These are phyloP conservation scores for Molothrus ater DNA, from an alignment of 2,797 vertebrate genomes.

Conservation along the genomic window DNA sequence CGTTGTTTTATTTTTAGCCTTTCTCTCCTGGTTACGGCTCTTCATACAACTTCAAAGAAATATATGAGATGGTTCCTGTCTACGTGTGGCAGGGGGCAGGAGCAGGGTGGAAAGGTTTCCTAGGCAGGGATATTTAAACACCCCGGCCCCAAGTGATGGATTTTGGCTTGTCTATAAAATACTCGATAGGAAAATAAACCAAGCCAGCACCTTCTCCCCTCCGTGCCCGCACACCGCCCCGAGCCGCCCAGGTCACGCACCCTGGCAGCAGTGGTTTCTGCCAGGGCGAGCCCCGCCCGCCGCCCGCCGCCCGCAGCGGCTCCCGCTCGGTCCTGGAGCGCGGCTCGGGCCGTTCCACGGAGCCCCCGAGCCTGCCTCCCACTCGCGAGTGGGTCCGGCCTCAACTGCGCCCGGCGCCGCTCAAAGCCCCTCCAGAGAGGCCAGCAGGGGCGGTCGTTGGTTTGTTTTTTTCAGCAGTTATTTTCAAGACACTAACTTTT, in stretches of 20 bases:
- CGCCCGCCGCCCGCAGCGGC: neutral
- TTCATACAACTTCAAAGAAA: conserved; percentile 10
- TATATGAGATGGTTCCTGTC: neutral
- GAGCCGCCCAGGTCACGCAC: neutral
- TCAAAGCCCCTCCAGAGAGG: neutral
- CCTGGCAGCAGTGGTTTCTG: neutral
- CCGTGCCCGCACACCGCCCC: neutral
- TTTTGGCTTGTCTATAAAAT: conserved; percentile 7
- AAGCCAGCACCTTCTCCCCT: neutral
- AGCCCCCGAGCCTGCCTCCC: neutral
- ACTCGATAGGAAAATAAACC: conserved; percentile 26
- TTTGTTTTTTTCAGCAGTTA: neutral
- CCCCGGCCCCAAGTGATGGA: neutral
- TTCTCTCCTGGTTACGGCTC: neutral
- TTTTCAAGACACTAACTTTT: conserved; percentile 73
- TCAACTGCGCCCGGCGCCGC: accelerated
- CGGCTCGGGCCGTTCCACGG: neutral
- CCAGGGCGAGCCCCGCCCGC: neutral
- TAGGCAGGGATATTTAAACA: neutral
- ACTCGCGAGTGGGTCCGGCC: neutral
- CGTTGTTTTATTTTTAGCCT: neutral
- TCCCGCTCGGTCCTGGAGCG: neutral
- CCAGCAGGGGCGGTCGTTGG: neutral
- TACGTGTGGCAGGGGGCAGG: neutral
- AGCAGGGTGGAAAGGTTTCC: neutral